A percentile compares a stretch with the other conserved stretches of the same genome.
phyloP scores from a whole-genome alignment of 2,888 invertebrate genomes.

The Limulus polyphemus region DNA sequence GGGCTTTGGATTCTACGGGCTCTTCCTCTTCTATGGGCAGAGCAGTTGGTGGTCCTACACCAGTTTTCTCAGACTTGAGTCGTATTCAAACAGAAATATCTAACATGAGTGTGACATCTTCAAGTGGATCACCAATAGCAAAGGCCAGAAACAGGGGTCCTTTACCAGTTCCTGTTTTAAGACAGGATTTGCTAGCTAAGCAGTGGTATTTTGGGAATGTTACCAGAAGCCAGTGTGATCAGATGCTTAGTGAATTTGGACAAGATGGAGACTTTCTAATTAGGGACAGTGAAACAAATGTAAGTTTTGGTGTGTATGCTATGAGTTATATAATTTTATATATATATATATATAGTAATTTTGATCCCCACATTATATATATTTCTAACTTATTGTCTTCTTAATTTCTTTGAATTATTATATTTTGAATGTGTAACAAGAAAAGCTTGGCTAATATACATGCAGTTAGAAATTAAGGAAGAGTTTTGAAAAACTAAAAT shows the following conservation, averaged over 20 bases:
- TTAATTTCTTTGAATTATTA: too few relatives aligned
- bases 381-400: neutral
- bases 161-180: neutral
- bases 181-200: constrained; percentile 47
- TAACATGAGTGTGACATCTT: constrained; percentile 14
- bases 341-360: too few relatives aligned
- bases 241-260: constrained; percentile 82
- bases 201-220: constrained; percentile 97
- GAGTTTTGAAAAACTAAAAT: too few relatives aligned
- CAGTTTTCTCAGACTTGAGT: constrained; percentile 9
- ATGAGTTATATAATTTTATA: too few relatives aligned
- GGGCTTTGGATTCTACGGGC: constrained; percentile 16
- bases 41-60: constrained; percentile 17
- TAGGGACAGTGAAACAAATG: constrained; percentile 97
- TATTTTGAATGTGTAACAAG: too few relatives aligned
- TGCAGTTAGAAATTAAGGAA: too few relatives aligned
- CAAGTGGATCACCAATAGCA: constrained; percentile 15
- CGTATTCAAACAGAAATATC: constrained; percentile 17
- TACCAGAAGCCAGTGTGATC: constrained; percentile 90
- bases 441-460: too few relatives aligned
- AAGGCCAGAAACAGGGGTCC: constrained; percentile 13
- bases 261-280: constrained; percentile 98
- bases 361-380: too few relatives aligned
- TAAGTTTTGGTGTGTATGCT: too few relatives aligned
- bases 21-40: constrained; percentile 16